Conservation (phyloP, 2,797 vertebrate genomes). For the Mus caroli region DNA sequence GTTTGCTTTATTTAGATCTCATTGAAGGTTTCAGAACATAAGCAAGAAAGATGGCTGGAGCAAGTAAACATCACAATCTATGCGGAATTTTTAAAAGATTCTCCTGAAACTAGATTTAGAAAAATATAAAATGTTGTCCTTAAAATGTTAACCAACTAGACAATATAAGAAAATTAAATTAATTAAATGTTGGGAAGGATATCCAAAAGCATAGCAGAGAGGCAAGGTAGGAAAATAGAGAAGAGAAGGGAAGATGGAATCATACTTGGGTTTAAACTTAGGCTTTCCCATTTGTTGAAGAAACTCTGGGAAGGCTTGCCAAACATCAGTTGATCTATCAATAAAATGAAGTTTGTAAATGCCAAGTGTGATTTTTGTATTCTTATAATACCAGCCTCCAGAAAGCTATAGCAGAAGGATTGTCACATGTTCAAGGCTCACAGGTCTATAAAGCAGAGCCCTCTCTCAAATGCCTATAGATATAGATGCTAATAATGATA, state of each 20-base stretch:
- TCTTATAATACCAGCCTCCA: background rate
- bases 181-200: background rate
- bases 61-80: background rate
- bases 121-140: background rate
- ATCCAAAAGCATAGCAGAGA: background rate
- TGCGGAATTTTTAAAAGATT: background rate
- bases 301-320: background rate
- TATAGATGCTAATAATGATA: background rate
- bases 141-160: background rate
- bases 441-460: background rate
- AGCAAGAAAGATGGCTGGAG: background rate
- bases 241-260: background rate
- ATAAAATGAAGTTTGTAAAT: constrained; percentile 33
- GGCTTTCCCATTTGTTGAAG: background rate
- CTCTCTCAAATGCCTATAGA: background rate
- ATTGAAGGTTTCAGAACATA: background rate
- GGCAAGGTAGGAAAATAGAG: background rate
- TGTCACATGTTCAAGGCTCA: background rate
- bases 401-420: background rate
- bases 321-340: background rate
- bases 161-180: constrained; percentile 25
- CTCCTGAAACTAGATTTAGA: background rate
- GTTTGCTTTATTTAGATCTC: background rate
- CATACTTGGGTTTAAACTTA: background rate
- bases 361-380: background rate